A percentile compares a stretch with the other conserved stretches of the same genome.
phyloP scores from a whole-genome alignment of 2,113 vertebrate genomes.

The Microcebus griseorufus region DNA sequence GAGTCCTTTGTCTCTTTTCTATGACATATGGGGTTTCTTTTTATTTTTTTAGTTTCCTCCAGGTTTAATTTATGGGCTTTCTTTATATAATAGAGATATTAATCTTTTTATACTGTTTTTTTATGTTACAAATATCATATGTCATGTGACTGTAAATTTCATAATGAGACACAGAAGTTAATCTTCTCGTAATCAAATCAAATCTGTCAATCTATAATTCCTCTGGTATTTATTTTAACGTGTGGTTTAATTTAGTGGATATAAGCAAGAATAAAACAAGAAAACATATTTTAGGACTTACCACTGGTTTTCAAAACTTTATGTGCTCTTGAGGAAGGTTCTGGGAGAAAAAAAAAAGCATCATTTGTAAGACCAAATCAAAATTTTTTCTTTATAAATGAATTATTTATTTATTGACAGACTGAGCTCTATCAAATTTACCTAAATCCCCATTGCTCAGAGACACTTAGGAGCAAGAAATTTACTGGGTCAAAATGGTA shows the following conservation, averaged over 20 bases:
- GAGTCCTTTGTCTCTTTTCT: neutral
- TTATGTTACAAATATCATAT: neutral
- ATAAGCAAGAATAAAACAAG: neutral
- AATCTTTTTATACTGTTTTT: neutral
- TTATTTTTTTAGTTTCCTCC: too few relatives aligned
- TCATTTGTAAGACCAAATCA: conserved; percentile 44
- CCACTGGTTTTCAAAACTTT: conserved; percentile 94
- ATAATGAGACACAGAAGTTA: neutral
- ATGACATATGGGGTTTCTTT: neutral
- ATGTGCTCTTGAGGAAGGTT: conserved; percentile 93
- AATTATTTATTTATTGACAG: neutral
- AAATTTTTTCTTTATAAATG: neutral
- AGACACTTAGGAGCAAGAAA: neutral
- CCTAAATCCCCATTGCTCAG: neutral
- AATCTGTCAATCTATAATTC: neutral
- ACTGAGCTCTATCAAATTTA: neutral
- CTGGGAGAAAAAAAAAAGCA: conserved; percentile 83
- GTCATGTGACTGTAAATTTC: neutral
- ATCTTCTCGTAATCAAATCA: neutral
- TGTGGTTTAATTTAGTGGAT: neutral
- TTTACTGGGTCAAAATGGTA: neutral
- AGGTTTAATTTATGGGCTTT: neutral
- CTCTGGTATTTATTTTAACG: neutral
- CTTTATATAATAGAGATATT: neutral
- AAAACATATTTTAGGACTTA: conserved; percentile 75